A percentile compares a stretch with the other conserved stretches of the same genome.
Conservation (phyloP, 1,140 invertebrate species). For the Oryzaephilus surinamensis region DNA sequence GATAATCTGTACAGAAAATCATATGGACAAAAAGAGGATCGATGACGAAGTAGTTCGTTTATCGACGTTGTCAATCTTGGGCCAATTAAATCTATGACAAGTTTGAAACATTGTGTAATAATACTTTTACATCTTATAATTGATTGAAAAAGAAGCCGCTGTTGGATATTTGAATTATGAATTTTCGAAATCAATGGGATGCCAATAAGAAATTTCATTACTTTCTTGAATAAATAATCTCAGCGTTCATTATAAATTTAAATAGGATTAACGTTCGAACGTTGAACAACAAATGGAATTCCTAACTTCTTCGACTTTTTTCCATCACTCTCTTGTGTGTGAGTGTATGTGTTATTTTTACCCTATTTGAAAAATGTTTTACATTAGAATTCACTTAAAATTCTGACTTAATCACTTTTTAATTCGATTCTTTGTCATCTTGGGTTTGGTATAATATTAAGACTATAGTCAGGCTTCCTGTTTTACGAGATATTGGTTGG, state of each 20-base stretch:
- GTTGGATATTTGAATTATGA: conserved; percentile 10
- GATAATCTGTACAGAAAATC: too few species aligned
- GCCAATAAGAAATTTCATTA: conserved; percentile 12
- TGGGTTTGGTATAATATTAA: too few species aligned
- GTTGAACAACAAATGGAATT: conserved; percentile 15
- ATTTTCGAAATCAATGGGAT: conserved; percentile 13
- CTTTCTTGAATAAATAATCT: conserved; percentile 14
- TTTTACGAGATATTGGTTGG: conserved; percentile 11
- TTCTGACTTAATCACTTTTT: conserved; percentile 23
- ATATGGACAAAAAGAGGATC: conserved; percentile 16
- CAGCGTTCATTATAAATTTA: conserved; percentile 17
- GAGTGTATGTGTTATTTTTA: conserved; percentile 1
- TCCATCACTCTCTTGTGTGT: background rate
- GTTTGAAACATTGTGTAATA: conserved; percentile 29
- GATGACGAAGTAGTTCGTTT: conserved; percentile 17
- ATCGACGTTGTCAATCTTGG: conserved; percentile 24
- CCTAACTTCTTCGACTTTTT: conserved; percentile 2
- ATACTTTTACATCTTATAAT: conserved; percentile 27
- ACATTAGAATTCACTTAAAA: conserved; percentile 24
- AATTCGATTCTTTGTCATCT: conserved; percentile 20
- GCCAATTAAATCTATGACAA: conserved; percentile 29
- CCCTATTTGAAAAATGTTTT: conserved; percentile 14
- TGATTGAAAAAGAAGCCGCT: conserved; percentile 19
- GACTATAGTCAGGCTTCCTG: conserved; percentile 15
- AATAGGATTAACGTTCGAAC: conserved; percentile 14